Percentiles rank a stretch among this genome's conserved stretches.
Evolutionary conservation across 2,113 vertebrate genomes (phyloP).

Genomic region (Lampris incognitus): DNA sequence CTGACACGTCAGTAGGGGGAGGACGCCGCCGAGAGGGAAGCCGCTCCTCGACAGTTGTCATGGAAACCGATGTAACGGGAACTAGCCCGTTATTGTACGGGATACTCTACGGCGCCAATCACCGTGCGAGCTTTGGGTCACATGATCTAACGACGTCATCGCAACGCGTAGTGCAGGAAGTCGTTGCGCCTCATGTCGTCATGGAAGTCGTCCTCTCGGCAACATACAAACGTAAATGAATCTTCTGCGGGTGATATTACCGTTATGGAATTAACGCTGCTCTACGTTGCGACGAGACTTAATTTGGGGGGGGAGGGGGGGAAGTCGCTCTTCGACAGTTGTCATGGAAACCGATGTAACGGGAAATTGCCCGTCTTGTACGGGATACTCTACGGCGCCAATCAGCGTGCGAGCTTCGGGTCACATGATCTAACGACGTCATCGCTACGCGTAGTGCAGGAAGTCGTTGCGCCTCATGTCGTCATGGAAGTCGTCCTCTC

Average conservation of each 20-base stretch:
- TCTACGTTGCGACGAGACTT: too few species aligned
- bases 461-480: constrained; percentile 1
- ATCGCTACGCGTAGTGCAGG: neutral
- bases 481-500: constrained; percentile 13
- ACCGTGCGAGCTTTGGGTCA: neutral
- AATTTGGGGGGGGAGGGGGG: too few species aligned
- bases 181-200: neutral
- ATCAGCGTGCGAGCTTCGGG: neutral
- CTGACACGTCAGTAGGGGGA: too few species aligned
- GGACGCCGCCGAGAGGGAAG: too few species aligned
- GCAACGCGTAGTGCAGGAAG: constrained; percentile 6
- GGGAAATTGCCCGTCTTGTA: neutral
- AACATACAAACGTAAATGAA: too few species aligned
- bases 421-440: neutral
- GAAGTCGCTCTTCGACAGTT: neutral
- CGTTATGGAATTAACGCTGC: too few species aligned
- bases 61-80: constrained; percentile 12
- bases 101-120: constrained; percentile 1
- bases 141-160: neutral
- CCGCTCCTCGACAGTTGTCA: constrained; percentile 7
- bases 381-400: neutral
- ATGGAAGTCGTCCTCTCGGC: constrained; percentile 4
- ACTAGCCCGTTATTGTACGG: neutral
- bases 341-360: constrained; percentile 19
- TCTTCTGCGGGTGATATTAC: too few species aligned